Conservation (phyloP, 2,113 vertebrate genomes). For the Gila orcuttii region DNA sequence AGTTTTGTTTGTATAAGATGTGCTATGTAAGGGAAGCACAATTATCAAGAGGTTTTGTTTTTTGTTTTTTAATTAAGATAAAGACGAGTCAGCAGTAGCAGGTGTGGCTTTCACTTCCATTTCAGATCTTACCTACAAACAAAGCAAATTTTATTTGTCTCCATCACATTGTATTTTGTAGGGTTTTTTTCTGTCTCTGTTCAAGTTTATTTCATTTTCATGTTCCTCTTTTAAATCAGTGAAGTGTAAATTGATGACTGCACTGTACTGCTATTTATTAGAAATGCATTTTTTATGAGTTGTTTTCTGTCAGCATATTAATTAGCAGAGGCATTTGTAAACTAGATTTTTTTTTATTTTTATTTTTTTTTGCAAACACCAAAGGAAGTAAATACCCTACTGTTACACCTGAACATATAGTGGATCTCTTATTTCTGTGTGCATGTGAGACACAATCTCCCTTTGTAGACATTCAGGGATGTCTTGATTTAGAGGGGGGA, state of each 20-base stretch:
- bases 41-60: neutral
- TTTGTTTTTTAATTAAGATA: neutral
- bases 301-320: constrained; percentile 45
- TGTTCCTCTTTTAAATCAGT: constrained; percentile 45
- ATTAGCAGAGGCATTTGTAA: constrained; percentile 35
- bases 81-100: neutral
- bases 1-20: constrained; percentile 16
- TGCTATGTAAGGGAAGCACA: neutral
- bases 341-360: constrained; percentile 16
- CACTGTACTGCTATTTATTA: constrained; percentile 55
- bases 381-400: constrained; percentile 76
- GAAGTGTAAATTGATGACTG: constrained; percentile 56
- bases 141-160: neutral
- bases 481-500: neutral
- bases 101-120: neutral
- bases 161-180: neutral
- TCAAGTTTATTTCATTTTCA: constrained; percentile 8
- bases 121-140: neutral
- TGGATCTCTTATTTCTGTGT: neutral
- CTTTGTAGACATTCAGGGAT: neutral
- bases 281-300: constrained; percentile 40
- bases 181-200: constrained; percentile 22
- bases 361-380: constrained; percentile 67
- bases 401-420: constrained; percentile 59
- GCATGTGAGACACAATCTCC: neutral